Evolutionary conservation across 2,113 vertebrate species (phyloP).

Genomic region (Nerophis ophidion): DNA sequence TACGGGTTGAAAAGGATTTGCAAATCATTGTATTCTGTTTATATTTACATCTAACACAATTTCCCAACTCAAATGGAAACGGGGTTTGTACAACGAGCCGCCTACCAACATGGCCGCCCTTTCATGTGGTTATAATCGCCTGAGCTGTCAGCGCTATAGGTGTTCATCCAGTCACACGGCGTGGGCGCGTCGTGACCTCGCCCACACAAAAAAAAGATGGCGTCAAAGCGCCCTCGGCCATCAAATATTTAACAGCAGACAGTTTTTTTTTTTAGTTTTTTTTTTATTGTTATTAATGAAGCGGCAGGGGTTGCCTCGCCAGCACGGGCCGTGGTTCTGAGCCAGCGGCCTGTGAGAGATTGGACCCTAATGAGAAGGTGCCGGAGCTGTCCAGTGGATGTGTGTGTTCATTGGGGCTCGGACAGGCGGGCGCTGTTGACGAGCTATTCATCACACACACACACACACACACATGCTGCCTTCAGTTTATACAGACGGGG

Average conservation of each 20-base stretch:
- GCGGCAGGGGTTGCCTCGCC: neutral
- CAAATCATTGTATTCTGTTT: too few relatives aligned
- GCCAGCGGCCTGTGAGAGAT: slow-evolving; percentile 50
- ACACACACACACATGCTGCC: slow-evolving; percentile 70
- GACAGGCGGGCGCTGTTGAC: slow-evolving; percentile 80
- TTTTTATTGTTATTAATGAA: too few relatives aligned
- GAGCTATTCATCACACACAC: slow-evolving; percentile 79
- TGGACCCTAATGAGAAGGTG: slow-evolving; percentile 67
- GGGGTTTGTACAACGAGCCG: too few relatives aligned
- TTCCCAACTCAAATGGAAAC: too few relatives aligned
- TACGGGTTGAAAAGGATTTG: too few relatives aligned
- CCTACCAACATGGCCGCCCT: neutral
- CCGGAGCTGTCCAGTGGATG: slow-evolving; percentile 66
- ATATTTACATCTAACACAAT: too few relatives aligned
- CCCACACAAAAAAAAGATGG: slow-evolving; percentile 52
- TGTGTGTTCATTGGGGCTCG: slow-evolving; percentile 79
- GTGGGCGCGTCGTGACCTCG: slow-evolving; percentile 44
- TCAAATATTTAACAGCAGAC: neutral
- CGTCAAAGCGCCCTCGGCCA: slow-evolving; percentile 11
- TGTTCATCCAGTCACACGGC: neutral
- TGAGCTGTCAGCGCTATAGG: neutral
- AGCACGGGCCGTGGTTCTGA: slow-evolving; percentile 35
- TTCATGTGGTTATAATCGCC: too few relatives aligned
- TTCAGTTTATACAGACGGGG: slow-evolving; percentile 96
- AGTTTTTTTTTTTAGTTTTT: too few relatives aligned